These are phyloP conservation scores for Neoscelio sp. DNA, from an alignment of 2,888 invertebrate species.

Conservation along the genomic window DNA sequence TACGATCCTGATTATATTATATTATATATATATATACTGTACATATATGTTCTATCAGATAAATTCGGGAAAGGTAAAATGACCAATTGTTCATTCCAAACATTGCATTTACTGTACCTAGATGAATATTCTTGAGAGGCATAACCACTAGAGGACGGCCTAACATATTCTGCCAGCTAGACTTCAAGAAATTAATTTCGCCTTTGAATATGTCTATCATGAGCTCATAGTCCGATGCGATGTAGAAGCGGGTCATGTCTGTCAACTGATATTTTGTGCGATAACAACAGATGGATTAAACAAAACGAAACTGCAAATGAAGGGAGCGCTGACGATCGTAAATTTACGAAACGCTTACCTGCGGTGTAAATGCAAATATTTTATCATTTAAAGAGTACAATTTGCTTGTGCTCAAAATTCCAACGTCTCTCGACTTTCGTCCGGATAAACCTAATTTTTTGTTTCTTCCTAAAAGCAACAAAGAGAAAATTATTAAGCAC, in stretches of 20 bases:
- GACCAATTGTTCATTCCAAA: constrained; percentile 16
- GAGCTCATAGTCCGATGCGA: constrained; percentile 98
- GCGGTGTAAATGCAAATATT: constrained; percentile 99
- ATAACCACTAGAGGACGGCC: constrained; percentile 98
- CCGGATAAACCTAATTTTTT: constrained; percentile 97
- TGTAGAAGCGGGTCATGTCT: constrained; percentile 99
- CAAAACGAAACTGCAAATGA: constrained; percentile 40
- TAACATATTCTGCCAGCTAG: constrained; percentile 98
- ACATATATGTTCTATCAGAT: no score
- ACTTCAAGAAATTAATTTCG: constrained; percentile 98
- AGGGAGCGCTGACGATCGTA: constrained; percentile 20
- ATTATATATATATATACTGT: no score
- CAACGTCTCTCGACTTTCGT: constrained; percentile 97
- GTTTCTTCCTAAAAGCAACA: constrained; percentile 90
- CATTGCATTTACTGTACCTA: constrained; percentile 87
- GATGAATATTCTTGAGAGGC: constrained; percentile 93
- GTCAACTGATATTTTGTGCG: constrained; percentile 89
- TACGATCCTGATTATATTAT: no score
- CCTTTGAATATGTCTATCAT: constrained; percentile 99
- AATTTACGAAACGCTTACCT: constrained; percentile 87
- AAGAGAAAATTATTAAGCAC: no score
- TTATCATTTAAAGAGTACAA: constrained; percentile 97
- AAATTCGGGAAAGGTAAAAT: constrained; percentile 5
- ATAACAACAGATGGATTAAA: constrained; percentile 44
- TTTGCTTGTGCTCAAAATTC: constrained; percentile 98